These are phyloP conservation scores for Columba janthina DNA, from an alignment of 2,113 vertebrate genomes.

Conservation along the genomic window DNA sequence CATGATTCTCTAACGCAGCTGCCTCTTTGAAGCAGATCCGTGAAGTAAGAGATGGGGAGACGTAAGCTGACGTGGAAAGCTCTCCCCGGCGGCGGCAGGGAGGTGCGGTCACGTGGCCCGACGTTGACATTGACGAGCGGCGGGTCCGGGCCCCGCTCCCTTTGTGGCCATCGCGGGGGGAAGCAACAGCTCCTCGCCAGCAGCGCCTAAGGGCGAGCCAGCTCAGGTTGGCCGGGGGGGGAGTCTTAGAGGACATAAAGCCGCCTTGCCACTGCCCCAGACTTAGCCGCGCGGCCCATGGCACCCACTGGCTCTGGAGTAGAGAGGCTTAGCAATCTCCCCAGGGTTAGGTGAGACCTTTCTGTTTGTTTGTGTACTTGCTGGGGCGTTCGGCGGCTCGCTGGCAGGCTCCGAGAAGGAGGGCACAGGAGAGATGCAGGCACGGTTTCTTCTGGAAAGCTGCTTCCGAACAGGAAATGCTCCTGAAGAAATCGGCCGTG, in stretches of 20 bases:
- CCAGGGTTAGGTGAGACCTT: constrained; percentile 51
- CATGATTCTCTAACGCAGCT: constrained; percentile 96
- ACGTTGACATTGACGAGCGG: constrained; percentile 98
- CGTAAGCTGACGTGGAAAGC: constrained; percentile 99
- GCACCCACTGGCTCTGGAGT: not conserved
- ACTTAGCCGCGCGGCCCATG: not conserved
- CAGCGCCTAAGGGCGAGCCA: constrained; percentile 29
- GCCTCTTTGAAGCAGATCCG: constrained; percentile 96
- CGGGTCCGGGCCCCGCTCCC: constrained; percentile 74
- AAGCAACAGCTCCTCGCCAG: constrained; percentile 84
- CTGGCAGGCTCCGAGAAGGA: not conserved
- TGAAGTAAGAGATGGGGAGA: constrained; percentile 96
- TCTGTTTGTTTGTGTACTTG: constrained; percentile 6
- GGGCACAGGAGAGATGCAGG: not conserved
- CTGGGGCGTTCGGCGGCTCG: constrained; percentile 10
- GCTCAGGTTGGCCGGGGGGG: not conserved
- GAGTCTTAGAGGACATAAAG: constrained; percentile 1
- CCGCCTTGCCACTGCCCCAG: not conserved
- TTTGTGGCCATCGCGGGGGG: constrained; percentile 83
- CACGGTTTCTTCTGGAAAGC: not conserved
- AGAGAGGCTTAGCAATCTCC: constrained; percentile 12
- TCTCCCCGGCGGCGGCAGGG: constrained; percentile 98
- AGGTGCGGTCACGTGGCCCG: constrained; percentile 99
- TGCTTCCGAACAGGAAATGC: not conserved
- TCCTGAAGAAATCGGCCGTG: not conserved